Base-by-base conservation (phyloP, 1,140 invertebrate species). In the Eubasilissa regina region DNA sequence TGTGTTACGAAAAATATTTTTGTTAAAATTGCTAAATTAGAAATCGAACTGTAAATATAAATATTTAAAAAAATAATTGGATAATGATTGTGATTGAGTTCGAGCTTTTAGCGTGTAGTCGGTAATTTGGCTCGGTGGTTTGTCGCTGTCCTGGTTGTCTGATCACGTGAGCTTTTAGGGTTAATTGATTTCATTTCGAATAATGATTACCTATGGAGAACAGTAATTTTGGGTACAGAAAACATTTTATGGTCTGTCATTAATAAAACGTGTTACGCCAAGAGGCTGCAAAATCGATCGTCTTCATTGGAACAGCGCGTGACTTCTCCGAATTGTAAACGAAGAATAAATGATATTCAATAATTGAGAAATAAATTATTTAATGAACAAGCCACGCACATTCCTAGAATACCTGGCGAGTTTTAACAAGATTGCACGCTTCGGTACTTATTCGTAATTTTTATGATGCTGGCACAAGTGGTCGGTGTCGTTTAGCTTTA, bases 321-420 rank as follows among this genome's bases (percentile, higher is more conserved):
- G 66, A 51, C 66, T 70, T 70, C 66, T 70, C 17, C 4, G 66
- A 51, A 70, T 53, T 21, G 9, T 19, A 17, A 21, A 51, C 48
- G 15, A 12, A 13, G 45, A 25, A 13, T 70, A 70, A 70, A 51
- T 25, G 15, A 35, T 35, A 35, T 10, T 12, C 47, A 7, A 51
- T 70, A 70, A 70, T 70, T 70, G 47, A 53, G 45, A 70, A 70
- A 70, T 70, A 70, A 70, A 19, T 44, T 66, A 43, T 70, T 70
- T 70, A 25, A 19, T 70, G 47, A 11, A 70, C 45, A 21, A 19
- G 7, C 7, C 45, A 19, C 45, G 48, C 13, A 70, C 66, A 70
- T 70, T 70, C 47, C 66, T 47, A 45, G 45, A 70, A 70, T 70
- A 51, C 17, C 19, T 19, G 19, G 45, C 47, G 51, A 15, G 12